Evolutionary conservation across 2,113 vertebrate genomes (phyloP), one percentile per base, ranked within the genome.

Genomic region (Pyxicephalus adspersus): DNA sequence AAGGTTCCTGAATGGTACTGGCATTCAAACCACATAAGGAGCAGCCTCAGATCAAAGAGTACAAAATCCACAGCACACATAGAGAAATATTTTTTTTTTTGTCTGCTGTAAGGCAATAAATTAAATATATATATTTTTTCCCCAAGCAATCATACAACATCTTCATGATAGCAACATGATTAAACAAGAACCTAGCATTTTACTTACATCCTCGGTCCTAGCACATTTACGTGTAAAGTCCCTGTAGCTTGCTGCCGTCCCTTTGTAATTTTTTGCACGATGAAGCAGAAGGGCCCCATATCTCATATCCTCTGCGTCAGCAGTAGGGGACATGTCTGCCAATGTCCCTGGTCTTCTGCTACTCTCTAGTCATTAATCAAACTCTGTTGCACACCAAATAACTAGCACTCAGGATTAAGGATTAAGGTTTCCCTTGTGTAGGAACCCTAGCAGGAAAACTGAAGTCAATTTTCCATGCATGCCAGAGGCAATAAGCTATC

Each of bases 381-480:
- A 38, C 76, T 52, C 67, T 52, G 45, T n/a, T 23, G 67, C 45
- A 38, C 63, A n/a, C 50, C 50, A 45, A 64, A 66, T 52, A 67
- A 52, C 34, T 64, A 57, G 66, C 57, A 65, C 64, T 78, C 76
- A 78, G 64, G 34, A 66, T 78, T 78, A 78, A 78, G 76, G 64
- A 78, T 78, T 45, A 45, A 45, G 38, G 38, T 45, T 57, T 23
- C 64, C 76, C 76, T 51, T 38, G 76, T 67, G 76, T 52, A 38
- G 50, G 29, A 31, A 55, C 50, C 55, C 50, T 67, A 57, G 64
- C 17, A 45, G 63, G 76, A 28, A 34, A 78, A 78, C 64, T 58
- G 26, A 58, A 78, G 51, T 78, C 76, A 78, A 78, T 78, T 78
- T 78, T 4, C 76, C 76, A 66, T 78, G 76, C 76, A 67, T 78